Conservation (phyloP, 2,888 invertebrate genomes). For the Thecophora atra region DNA sequence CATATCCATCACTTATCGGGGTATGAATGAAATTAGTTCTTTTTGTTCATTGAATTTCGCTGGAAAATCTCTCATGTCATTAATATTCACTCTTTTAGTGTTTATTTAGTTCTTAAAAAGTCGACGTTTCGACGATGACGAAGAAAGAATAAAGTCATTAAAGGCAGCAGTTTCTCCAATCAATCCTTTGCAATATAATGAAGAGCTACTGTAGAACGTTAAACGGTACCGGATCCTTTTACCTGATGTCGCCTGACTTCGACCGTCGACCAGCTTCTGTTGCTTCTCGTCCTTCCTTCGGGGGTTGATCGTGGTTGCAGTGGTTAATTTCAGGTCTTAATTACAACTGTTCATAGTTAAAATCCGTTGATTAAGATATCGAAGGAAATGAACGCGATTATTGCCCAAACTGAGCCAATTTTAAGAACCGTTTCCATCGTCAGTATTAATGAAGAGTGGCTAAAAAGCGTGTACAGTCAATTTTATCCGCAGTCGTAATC, state of each 20-base stretch:
- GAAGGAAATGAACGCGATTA: not conserved
- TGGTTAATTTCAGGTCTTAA: no score
- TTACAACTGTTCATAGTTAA: no score
- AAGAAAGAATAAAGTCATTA: no score
- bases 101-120: not conserved
- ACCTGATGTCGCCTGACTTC: no score
- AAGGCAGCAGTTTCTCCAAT: no score
- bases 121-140: not conserved
- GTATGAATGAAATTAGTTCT: not conserved
- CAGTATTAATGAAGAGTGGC: not conserved
- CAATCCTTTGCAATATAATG: no score
- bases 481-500: constrained; percentile 1
- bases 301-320: no score
- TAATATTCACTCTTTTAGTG: not conserved
- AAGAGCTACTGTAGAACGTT: no score
- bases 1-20: constrained; percentile 14
- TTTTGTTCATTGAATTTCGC: not conserved
- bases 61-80: constrained; percentile 8
- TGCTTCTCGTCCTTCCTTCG: not conserved
- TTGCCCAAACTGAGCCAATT: no score
- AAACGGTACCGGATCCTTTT: not conserved
- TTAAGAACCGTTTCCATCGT: not conserved
- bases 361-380: not conserved
- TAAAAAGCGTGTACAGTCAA: not conserved
- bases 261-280: not conserved